phyloP scores from a whole-genome alignment of 2,888 invertebrate species.

The Drosophila suboccidentalis region DNA sequence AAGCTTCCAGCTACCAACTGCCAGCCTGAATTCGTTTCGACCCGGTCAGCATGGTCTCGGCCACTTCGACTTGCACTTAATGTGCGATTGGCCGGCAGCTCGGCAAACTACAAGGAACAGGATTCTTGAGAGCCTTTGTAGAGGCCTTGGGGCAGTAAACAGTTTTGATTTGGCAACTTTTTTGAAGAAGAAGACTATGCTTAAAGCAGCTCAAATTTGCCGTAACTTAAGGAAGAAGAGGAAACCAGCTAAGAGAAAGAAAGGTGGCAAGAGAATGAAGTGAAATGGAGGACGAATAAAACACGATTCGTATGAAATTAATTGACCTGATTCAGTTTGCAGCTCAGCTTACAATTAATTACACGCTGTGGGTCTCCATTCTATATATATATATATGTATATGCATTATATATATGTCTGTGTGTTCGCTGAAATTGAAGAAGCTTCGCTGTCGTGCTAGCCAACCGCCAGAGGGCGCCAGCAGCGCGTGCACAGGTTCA shows the following conservation, averaged over 20 bases:
- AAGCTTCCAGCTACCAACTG: constrained; percentile 16
- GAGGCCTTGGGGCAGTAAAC: constrained; percentile 24
- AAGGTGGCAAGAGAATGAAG: not conserved
- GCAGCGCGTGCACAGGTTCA: constrained; percentile 73
- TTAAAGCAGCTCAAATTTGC: constrained; percentile 42
- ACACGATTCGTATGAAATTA: constrained; percentile 75
- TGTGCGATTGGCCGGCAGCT: constrained; percentile 61
- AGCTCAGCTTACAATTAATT: constrained; percentile 84
- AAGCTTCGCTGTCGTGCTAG: constrained; percentile 37
- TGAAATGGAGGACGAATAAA: constrained; percentile 8
- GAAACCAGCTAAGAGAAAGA: not conserved
- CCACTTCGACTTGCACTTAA: constrained; percentile 63
- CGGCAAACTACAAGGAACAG: constrained; percentile 50
- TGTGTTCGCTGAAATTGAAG: constrained; percentile 58
- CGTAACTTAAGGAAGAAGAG: constrained; percentile 31
- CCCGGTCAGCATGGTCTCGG: not conserved
- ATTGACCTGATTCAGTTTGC: constrained; percentile 83
- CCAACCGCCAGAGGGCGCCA: constrained; percentile 41
- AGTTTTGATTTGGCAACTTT: constrained; percentile 53
- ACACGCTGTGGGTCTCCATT: constrained; percentile 51
- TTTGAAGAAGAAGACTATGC: constrained; percentile 37
- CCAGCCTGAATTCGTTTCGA: not conserved
- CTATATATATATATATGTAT: not conserved
- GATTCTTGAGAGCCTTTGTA: constrained; percentile 33
- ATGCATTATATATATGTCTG: constrained; percentile 3